phyloP scores from a whole-genome alignment of 1,140 invertebrate species.

The Scaptodrosophila lebanonensis region DNA sequence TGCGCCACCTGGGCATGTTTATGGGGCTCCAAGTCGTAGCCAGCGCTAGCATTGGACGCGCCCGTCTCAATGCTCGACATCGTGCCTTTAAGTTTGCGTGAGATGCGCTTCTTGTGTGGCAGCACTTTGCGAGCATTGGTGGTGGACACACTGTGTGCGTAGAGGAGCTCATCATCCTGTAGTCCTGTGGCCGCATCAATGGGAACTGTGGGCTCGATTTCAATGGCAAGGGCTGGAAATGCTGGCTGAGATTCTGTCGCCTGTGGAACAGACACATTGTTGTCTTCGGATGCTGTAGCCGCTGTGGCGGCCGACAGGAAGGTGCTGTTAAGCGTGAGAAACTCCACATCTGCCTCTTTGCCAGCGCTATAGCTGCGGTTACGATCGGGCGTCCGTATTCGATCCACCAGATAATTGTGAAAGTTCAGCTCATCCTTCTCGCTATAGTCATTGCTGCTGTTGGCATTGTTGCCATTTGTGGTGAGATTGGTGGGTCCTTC shows the following conservation, averaged over 20 bases:
- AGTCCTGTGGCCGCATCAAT: slow-evolving; percentile 40
- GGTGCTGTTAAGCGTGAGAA: slow-evolving; percentile 28
- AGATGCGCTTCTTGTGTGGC: slow-evolving; percentile 80
- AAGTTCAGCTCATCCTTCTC: slow-evolving; percentile 55
- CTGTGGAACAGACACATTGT: slow-evolving; percentile 20
- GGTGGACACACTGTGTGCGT: slow-evolving; percentile 25
- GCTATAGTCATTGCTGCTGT: slow-evolving; percentile 12
- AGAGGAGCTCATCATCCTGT: slow-evolving; percentile 48
- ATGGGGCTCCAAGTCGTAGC: slow-evolving; percentile 27
- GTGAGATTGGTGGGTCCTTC: slow-evolving; percentile 57
- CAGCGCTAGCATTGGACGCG: neutral
- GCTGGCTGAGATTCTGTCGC: slow-evolving; percentile 22
- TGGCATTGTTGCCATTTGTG: slow-evolving; percentile 13
- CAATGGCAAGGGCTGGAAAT: slow-evolving; percentile 47
- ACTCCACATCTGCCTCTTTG: slow-evolving; percentile 28
- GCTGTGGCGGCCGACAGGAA: slow-evolving; percentile 7
- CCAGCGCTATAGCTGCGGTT: neutral
- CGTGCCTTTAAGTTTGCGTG: slow-evolving; percentile 78
- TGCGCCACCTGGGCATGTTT: slow-evolving; percentile 34
- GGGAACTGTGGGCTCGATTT: slow-evolving; percentile 50
- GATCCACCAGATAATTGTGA: slow-evolving; percentile 43
- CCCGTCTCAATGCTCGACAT: slow-evolving; percentile 60
- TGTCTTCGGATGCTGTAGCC: neutral
- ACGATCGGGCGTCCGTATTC: slow-evolving; percentile 1
- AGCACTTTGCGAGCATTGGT: slow-evolving; percentile 69